A percentile compares a stretch with the other conserved stretches of the same genome.
phyloP scores from a whole-genome alignment of 2,888 invertebrate species.

The Nasonia oneida region DNA sequence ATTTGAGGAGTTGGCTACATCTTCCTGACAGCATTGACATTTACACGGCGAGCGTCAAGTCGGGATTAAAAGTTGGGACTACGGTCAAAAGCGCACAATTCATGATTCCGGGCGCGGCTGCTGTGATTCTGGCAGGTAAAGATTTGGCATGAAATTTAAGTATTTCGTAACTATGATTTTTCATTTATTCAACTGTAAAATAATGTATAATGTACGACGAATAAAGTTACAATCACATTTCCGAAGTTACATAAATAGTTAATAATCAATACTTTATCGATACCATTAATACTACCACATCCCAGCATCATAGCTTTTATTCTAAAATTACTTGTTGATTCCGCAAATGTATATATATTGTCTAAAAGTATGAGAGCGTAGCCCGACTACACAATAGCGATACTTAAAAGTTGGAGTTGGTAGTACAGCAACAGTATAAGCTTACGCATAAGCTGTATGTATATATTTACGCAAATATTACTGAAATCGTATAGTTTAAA shows the following conservation, averaged over 20 bases:
- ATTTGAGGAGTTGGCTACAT: constrained; percentile 67
- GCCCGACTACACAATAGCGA: background rate
- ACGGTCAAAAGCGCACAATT: constrained; percentile 60
- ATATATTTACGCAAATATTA: constrained; percentile 29
- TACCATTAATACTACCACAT: too few relatives aligned
- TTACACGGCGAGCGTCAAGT: constrained; percentile 67
- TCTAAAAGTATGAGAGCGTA: background rate
- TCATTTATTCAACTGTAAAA: background rate
- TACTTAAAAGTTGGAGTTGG: background rate
- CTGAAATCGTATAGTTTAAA: constrained; percentile 10
- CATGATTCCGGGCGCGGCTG: constrained; percentile 67
- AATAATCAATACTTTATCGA: too few relatives aligned
- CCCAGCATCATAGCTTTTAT: too few relatives aligned
- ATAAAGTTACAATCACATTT: too few relatives aligned
- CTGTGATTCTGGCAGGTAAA: constrained; percentile 65
- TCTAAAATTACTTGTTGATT: too few relatives aligned
- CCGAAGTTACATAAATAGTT: too few relatives aligned
- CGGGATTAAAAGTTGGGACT: constrained; percentile 60
- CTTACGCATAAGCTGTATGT: background rate
- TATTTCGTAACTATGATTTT: background rate
- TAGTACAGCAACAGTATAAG: background rate
- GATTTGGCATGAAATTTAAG: background rate
- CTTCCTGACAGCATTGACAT: constrained; percentile 67
- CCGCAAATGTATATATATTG: too few relatives aligned
- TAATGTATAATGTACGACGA: too few relatives aligned